These are phyloP conservation scores for Tribolium madens DNA, from an alignment of 1,140 invertebrate species.

Conservation along the genomic window DNA sequence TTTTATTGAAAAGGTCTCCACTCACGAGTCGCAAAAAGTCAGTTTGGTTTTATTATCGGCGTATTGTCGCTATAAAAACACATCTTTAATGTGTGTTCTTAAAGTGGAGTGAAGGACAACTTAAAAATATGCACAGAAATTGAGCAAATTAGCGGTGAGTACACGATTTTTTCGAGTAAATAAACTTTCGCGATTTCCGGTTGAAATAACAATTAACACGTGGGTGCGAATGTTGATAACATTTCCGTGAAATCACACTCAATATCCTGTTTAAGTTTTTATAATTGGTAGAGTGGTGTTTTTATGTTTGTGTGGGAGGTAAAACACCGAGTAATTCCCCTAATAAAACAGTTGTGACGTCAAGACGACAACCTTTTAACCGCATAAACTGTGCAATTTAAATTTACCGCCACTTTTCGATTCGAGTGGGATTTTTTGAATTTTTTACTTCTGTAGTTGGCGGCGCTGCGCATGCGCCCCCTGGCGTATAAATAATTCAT, in stretches of 20 bases:
- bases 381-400: too few relatives aligned
- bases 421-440: background rate
- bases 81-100: conserved; percentile 3
- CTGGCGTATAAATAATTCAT: background rate
- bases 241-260: conserved; percentile 5
- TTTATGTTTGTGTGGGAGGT: background rate
- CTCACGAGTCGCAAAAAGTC: background rate
- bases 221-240: conserved; percentile 4
- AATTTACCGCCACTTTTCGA: too few relatives aligned
- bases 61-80: conserved; percentile 20
- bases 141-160: background rate
- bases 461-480: background rate
- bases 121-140: background rate
- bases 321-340: background rate
- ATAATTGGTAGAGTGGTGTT: background rate
- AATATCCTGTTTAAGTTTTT: background rate
- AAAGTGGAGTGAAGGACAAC: conserved; percentile 6
- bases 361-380: too few relatives aligned
- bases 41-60: conserved; percentile 1
- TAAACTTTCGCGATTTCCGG: background rate
- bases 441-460: background rate
- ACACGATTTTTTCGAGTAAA: background rate
- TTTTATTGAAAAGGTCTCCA: conserved; percentile 16
- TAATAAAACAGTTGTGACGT: too few relatives aligned
- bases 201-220: background rate